phyloP scores from a whole-genome alignment of 2,797 vertebrate species.

The Acomys russatus region DNA sequence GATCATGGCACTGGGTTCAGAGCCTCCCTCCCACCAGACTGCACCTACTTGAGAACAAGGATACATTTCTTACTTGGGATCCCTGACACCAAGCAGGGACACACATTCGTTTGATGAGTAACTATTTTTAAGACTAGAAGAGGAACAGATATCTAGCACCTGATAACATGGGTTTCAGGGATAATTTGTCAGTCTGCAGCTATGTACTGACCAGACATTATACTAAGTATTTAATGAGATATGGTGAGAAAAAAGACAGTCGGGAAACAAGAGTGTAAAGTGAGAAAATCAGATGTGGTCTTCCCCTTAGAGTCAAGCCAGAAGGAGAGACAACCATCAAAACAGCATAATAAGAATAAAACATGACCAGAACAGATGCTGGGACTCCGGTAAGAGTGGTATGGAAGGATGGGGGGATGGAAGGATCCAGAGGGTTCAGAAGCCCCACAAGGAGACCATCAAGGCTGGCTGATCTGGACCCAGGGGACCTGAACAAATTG shows the following conservation, averaged over 20 bases:
- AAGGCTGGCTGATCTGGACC: too few species aligned
- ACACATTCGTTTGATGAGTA: conserved; percentile 28
- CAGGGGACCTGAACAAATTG: too few species aligned
- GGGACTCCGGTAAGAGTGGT: too few species aligned
- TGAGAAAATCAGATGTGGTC: not conserved
- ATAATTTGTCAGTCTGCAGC: conserved; percentile 2
- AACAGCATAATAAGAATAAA: not conserved
- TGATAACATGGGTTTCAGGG: not conserved
- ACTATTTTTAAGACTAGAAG: conserved; percentile 54
- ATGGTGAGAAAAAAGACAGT: conserved; percentile 3
- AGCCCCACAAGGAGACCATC: too few species aligned
- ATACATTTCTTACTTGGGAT: not conserved
- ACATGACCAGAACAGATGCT: not conserved
- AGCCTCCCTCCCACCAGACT: not conserved
- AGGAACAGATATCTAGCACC: not conserved
- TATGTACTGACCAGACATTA: not conserved
- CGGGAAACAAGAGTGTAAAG: not conserved
- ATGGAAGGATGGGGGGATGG: too few species aligned
- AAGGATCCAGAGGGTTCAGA: too few species aligned
- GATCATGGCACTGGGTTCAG: not conserved
- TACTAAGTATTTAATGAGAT: not conserved
- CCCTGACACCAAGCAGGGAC: not conserved
- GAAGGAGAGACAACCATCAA: not conserved
- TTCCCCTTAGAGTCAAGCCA: not conserved
- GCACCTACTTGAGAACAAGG: not conserved